Percentiles rank a stretch among this genome's conserved stretches.
Evolutionary conservation across 1,140 invertebrate species (phyloP).

Genomic region (Bombyx mandarina): DNA sequence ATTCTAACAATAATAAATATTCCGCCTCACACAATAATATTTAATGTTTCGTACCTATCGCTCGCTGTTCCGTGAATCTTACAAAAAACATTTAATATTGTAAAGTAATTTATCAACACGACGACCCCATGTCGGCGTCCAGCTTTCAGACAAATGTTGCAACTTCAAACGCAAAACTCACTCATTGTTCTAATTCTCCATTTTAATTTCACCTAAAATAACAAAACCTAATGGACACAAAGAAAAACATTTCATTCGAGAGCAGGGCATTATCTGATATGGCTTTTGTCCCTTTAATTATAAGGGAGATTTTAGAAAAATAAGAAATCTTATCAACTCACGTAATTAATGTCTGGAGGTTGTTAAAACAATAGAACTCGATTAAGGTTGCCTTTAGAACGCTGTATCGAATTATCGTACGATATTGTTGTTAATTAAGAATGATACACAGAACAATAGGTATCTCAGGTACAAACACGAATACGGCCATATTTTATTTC

Average conservation of each 20-base stretch:
- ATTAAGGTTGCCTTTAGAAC: background rate
- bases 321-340: slow-evolving; percentile 7
- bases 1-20: no score
- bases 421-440: no score
- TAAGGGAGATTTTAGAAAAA: slow-evolving; percentile 5
- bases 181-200: background rate
- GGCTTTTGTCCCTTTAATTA: slow-evolving; percentile 6
- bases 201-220: slow-evolving; percentile 1
- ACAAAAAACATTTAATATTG: background rate
- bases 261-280: slow-evolving; percentile 3
- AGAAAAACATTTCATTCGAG: slow-evolving; percentile 2
- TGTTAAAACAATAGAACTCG: slow-evolving; percentile 2
- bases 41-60: no score
- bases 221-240: background rate
- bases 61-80: no score
- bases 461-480: no score
- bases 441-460: no score
- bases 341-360: slow-evolving; percentile 5
- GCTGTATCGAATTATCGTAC: no score
- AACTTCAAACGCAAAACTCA: background rate
- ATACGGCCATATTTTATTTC: no score
- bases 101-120: slow-evolving; percentile 1
- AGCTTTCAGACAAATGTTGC: slow-evolving; percentile 4
- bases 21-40: no score
- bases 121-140: background rate